Conservation (phyloP, 2,797 vertebrate genomes). For the Orientallactaga sibirica region DNA sequence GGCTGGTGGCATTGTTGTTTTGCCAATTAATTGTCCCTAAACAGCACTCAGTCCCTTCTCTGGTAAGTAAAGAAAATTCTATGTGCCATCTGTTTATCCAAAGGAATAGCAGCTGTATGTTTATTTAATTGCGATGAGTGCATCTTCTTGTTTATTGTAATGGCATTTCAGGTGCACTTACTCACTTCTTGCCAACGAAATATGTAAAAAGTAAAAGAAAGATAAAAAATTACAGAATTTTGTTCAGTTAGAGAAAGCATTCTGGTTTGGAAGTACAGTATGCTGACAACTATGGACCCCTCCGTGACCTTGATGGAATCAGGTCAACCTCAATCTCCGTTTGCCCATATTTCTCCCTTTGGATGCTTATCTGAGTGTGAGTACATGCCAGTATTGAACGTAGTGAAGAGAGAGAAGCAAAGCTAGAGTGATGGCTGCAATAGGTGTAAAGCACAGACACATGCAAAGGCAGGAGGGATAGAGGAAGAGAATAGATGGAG, state of each 20-base stretch:
- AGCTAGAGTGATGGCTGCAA: background rate
- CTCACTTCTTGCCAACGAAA: background rate
- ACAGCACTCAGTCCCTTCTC: background rate
- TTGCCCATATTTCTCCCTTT: rapidly evolving
- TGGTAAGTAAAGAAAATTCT: background rate
- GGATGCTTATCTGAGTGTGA: rapidly evolving
- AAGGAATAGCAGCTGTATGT: background rate
- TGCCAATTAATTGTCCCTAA: conserved; percentile 19
- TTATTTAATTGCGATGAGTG: background rate
- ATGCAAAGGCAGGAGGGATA: background rate
- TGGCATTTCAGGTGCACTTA: background rate
- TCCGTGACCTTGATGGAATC: background rate
- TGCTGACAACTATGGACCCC: background rate
- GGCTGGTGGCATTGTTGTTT: background rate
- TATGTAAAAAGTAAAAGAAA: background rate
- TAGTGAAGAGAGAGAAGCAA: background rate
- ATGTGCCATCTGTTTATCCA: conserved; percentile 15
- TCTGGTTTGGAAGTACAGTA: background rate
- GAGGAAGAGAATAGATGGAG: background rate
- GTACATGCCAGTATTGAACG: rapidly evolving
- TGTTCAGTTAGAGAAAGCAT: rapidly evolving
- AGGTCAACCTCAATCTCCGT: rapidly evolving
- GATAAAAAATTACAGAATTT: background rate
- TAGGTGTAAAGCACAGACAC: too few species aligned
- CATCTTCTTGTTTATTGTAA: background rate